Evolutionary conservation across 2,888 invertebrate genomes (phyloP), one percentile per base, ranked within the genome.

Genomic region (Dermolepida albohirtum): DNA sequence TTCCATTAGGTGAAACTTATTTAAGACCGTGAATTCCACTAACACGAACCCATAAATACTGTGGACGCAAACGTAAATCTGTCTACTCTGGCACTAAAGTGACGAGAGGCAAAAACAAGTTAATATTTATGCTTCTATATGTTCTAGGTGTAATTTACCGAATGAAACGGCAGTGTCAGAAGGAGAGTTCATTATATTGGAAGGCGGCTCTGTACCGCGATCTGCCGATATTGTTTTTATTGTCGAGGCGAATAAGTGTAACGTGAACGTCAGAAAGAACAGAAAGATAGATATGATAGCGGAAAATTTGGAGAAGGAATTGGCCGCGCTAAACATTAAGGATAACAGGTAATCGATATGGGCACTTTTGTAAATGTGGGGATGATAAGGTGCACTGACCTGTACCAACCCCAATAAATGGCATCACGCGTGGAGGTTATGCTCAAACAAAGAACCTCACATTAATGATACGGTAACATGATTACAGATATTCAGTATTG

Each of bases 211-310:
- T 16, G 85, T 91, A 5, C 90, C 90, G 0, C 86, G 84, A 71
- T 91, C 93, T 4, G 91, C 92, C 1, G 97, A 97, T 82, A 86
- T 96, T 0, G 93, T 97, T 63, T 94, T 97, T 81, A 89, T 97
- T 63, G 87, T 97, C 0, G 96, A 97, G 78, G 94, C 95, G 1
- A 92, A 92, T 74, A 84, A 86, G 5, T 97, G 97, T 81, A 97
- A 96, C 84, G 85, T 85, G 71, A 89, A 91, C 73, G 81, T 94
- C 0, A 86, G 87, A 41, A 86, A 85, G 67, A 86, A 85, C 64
- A 90, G 89, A 76, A 93, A 90, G 74, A 87, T 94, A 59, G 91
- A 91, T 76, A 83, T 87, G 4, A 85, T 95, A 44, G 82, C 92
- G 0, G 86, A 87, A 51, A 87, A 89, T 7, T 82, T 95, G 49